Percentiles rank a stretch among this genome's conserved stretches.
Conservation (phyloP, 2,888 invertebrate genomes). For the Brenthis ino region DNA sequence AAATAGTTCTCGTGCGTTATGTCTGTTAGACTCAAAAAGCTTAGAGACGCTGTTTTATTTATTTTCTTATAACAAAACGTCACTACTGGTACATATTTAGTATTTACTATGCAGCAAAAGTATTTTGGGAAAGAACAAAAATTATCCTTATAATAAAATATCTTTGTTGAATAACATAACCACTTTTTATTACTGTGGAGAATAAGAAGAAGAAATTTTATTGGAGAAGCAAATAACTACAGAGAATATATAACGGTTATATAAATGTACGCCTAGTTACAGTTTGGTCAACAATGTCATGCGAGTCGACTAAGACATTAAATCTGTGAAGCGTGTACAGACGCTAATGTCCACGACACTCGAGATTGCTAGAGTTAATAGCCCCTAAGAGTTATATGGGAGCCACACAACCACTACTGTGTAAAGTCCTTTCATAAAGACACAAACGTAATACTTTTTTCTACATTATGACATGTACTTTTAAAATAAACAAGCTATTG, state of each 20-base stretch:
- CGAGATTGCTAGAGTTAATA: conserved; percentile 41
- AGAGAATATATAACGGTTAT: not conserved
- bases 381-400: conserved; percentile 37
- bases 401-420: conserved; percentile 27
- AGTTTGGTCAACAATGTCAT: conserved; percentile 17
- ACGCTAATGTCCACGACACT: conserved; percentile 41
- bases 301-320: conserved; percentile 36
- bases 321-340: conserved; percentile 35
- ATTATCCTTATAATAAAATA: no score
- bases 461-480: not conserved
- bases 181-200: no score
- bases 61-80: no score
- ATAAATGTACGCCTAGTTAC: conserved; percentile 12
- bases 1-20: no score
- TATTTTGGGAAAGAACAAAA: no score
- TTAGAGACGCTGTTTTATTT: no score
- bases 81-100: no score
- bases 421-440: conserved; percentile 5
- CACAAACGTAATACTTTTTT: not conserved
- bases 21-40: no score
- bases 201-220: no score
- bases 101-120: no score
- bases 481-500: not conserved
- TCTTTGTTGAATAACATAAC: no score
- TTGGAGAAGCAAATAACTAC: no score